Evolutionary conservation across 35 echinoderm and acorn worm genomes (phyloP), one percentile per base, ranked within the genome.

Genomic region (Apostichopus californicus): DNA sequence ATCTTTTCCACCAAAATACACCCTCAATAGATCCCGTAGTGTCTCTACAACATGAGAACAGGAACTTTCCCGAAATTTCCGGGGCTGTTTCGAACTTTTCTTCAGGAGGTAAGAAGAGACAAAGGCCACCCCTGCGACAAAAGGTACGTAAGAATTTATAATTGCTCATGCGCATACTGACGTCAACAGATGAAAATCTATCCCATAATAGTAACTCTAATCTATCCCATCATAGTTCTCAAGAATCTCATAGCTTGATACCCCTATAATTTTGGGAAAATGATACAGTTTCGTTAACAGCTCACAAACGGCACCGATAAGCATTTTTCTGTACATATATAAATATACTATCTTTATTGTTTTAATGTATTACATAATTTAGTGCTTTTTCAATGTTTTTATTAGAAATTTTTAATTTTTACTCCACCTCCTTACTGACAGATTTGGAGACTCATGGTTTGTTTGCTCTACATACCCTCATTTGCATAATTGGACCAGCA

Each of bases 91-190:
- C 56, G 65, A 94, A 94, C 93, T 89, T 89, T 89, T 72, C 5
- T 83, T 84, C 79, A 66, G 85, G 81, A 97, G 91, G 91, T 93
- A 89, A 83, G 91, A 93, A 91, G 93, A 94, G 93, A 96, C 95
- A 94, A 97, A 97, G 93, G 94, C 95, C 91, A 97, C 95, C 95
- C 95, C 95, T 91, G 92, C 95, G 95, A 97, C 95, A 97, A 97
- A 96, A 97, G 95, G 95, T 93, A 94, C 82, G 93, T 91, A 97
- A 94, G 61, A 91, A 94, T 91, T 87, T 86, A 87, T 93, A 92
- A 97, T 94, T 97, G 95, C 91, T 81, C 95, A 97, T 97, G 95
- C 95, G 95, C 95, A 94, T 91, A 91, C 55, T 97, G 95, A 97
- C 95, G 95, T 97, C 90, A 97, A 91, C 87, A 90, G 86, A 91